Evolutionary conservation across 2,888 invertebrate species (phyloP).

Genomic region (Megaustenia siamemsis): DNA sequence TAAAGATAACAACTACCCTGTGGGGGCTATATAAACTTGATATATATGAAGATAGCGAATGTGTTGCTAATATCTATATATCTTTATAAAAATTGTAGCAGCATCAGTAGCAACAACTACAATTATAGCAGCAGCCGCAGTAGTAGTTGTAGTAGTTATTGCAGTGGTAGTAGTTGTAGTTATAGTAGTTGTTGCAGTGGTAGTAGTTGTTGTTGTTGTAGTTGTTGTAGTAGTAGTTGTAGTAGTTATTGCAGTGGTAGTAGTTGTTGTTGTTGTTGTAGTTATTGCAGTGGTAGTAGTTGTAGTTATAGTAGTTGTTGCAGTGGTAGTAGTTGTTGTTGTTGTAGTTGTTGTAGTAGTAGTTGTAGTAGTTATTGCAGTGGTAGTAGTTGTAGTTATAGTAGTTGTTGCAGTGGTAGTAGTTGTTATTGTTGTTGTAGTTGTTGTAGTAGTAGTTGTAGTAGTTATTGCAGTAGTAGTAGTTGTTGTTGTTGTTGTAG

Average conservation of each 20-base stretch:
- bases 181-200: too few relatives aligned
- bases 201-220: constrained; percentile 11
- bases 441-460: constrained; percentile 32
- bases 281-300: constrained; percentile 30
- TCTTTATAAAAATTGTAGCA: too few relatives aligned
- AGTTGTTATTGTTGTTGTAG: constrained; percentile 20
- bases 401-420: constrained; percentile 12
- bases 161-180: too few relatives aligned
- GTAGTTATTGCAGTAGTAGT: constrained; percentile 23
- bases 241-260: constrained; percentile 35
- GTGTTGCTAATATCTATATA: too few relatives aligned
- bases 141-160: too few relatives aligned
- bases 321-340: neutral
- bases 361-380: neutral
- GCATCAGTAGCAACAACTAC: too few relatives aligned
- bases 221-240: constrained; percentile 33
- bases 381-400: neutral
- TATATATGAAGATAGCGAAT: too few relatives aligned
- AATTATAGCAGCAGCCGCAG: too few relatives aligned
- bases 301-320: too few relatives aligned
- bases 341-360: neutral
- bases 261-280: constrained; percentile 34
- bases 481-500: neutral
- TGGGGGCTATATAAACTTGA: too few relatives aligned
- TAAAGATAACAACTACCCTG: too few relatives aligned